Conservation (phyloP, 2,888 invertebrate genomes). For the Lysandra coridon region DNA sequence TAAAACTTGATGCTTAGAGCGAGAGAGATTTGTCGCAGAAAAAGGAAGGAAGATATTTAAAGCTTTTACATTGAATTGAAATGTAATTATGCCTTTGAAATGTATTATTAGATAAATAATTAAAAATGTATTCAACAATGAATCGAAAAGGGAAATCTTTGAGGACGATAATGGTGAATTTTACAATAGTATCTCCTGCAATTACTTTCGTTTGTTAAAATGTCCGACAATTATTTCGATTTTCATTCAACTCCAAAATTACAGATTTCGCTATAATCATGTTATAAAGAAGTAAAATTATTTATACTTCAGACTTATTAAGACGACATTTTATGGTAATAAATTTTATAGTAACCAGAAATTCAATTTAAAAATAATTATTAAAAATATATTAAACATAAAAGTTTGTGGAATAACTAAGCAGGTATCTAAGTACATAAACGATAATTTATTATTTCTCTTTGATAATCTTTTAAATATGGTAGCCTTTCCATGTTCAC, state of each 20-base stretch:
- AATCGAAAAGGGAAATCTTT: conserved; percentile 6
- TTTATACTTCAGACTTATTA: neutral
- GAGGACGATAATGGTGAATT: neutral
- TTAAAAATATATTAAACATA: too few relatives aligned
- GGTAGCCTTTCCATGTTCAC: too few relatives aligned
- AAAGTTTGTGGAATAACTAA: too few relatives aligned
- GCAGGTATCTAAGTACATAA: too few relatives aligned
- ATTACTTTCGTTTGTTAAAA: conserved; percentile 4
- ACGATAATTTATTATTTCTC: too few relatives aligned
- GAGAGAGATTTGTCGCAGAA: neutral
- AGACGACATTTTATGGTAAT: too few relatives aligned
- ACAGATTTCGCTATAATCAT: neutral
- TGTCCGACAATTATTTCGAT: neutral
- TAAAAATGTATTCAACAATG: neutral
- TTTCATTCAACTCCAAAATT: neutral
- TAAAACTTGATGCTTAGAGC: conserved; percentile 22
- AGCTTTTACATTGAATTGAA: conserved; percentile 10
- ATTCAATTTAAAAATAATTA: too few relatives aligned
- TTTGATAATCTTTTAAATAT: too few relatives aligned
- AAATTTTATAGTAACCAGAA: too few relatives aligned
- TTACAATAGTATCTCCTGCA: neutral
- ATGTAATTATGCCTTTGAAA: conserved; percentile 9
- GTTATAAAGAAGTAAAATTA: neutral
- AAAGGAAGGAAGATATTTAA: neutral
- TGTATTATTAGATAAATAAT: neutral